Evolutionary conservation across 2,113 vertebrate species (phyloP).

Genomic region (Alouatta palliata): DNA sequence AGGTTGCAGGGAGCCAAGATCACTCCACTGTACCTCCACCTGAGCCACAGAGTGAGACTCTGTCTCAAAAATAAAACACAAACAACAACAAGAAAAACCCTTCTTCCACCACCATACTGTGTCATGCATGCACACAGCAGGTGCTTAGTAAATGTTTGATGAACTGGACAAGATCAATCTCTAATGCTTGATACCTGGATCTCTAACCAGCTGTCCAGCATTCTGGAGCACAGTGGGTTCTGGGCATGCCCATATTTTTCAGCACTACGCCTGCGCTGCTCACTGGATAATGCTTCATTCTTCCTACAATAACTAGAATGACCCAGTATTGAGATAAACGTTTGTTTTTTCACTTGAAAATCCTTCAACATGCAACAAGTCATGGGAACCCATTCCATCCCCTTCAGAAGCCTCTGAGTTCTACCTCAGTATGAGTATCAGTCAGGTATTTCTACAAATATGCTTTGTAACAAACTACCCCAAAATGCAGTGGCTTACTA

Average conservation of each 20-base stretch:
- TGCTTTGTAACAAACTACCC: neutral
- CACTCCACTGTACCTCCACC: too few species aligned
- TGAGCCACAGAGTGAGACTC: too few species aligned
- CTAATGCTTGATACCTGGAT: neutral
- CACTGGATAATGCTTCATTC: neutral
- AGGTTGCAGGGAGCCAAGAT: too few species aligned
- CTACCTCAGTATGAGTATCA: neutral
- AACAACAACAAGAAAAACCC: too few species aligned
- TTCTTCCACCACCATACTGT: neutral
- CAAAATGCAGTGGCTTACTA: neutral
- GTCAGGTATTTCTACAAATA: neutral
- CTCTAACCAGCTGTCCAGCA: neutral
- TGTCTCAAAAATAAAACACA: too few species aligned
- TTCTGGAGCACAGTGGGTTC: neutral
- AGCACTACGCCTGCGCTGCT: neutral
- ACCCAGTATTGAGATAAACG: neutral
- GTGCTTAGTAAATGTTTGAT: neutral
- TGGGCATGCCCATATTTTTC: neutral
- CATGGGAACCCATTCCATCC: neutral
- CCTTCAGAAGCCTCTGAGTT: neutral
- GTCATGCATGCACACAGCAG: neutral
- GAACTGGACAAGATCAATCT: neutral
- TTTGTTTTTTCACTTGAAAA: neutral
- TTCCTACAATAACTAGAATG: neutral
- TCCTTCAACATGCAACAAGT: neutral